phyloP scores from a whole-genome alignment of 2,797 vertebrate genomes.

The Notamacropus eugenii region DNA sequence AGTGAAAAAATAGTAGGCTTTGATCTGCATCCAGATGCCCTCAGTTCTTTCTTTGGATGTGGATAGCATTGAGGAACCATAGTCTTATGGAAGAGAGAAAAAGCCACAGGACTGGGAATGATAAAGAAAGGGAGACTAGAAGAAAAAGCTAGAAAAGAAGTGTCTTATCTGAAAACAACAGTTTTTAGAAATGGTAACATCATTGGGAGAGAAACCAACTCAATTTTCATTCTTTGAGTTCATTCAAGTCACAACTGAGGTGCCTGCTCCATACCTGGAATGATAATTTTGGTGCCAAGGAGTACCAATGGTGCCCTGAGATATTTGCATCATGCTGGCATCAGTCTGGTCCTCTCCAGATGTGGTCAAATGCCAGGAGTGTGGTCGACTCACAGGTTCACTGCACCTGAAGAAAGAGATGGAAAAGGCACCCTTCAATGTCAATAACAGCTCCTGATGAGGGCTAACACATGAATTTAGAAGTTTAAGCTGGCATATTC shows the following conservation, averaged over 20 bases:
- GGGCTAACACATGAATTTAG: neutral
- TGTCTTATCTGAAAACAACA: neutral
- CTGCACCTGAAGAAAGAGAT: conserved; percentile 86
- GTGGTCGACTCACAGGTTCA: conserved; percentile 89
- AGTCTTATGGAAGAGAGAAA: neutral
- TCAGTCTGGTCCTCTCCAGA: conserved; percentile 86
- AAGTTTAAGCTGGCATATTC: neutral
- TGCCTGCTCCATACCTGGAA: conserved; percentile 89
- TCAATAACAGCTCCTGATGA: conserved; percentile 16
- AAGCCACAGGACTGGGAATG: neutral
- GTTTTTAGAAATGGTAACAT: neutral
- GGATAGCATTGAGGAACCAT: neutral
- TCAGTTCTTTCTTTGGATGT: neutral
- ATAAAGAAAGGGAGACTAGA: neutral
- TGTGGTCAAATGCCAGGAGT: conserved; percentile 96
- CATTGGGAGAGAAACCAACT: neutral
- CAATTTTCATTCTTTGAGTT: neutral
- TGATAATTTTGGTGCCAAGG: conserved; percentile 93
- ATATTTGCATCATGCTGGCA: conserved; percentile 93
- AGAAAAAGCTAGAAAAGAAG: neutral
- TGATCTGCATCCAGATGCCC: neutral
- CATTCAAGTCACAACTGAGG: neutral
- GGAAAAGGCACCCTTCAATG: conserved; percentile 30
- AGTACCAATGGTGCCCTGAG: conserved; percentile 89
- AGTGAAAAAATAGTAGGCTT: neutral